These are phyloP conservation scores for Hydroisotoma schaefferi DNA, from an alignment of 2,888 invertebrate species.

Conservation along the genomic window DNA sequence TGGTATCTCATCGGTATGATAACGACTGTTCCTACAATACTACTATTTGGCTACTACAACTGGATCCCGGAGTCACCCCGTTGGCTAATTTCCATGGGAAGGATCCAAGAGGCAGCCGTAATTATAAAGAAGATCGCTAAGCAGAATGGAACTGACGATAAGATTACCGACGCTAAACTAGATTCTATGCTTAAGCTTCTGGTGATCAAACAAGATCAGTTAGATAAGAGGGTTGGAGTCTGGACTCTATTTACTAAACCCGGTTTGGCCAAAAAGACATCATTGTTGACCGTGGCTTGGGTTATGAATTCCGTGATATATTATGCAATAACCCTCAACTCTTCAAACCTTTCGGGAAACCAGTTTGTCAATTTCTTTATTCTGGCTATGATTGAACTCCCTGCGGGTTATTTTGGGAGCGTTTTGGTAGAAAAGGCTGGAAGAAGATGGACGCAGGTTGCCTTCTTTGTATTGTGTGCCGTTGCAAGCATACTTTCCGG, in stretches of 20 bases:
- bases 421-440: conserved; percentile 58
- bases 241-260: conserved; percentile 44
- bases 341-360: conserved; percentile 39
- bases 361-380: conserved; percentile 40
- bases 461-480: conserved; percentile 30
- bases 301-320: conserved; percentile 37
- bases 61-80: conserved; percentile 49
- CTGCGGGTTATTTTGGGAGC: conserved; percentile 50
- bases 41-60: conserved; percentile 40
- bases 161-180: conserved; percentile 12
- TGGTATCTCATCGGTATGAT: conserved; percentile 50
- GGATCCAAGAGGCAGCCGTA: conserved; percentile 24
- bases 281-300: conserved; percentile 39
- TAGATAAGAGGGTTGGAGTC: conserved; percentile 23
- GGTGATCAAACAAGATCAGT: conserved; percentile 8
- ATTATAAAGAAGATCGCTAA: conserved; percentile 30
- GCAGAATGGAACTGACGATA: conserved; percentile 13
- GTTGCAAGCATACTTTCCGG: conserved; percentile 52
- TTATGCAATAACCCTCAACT: conserved; percentile 39
- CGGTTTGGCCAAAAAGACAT: conserved; percentile 42
- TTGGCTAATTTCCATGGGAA: conserved; percentile 46
- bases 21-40: conserved; percentile 42
- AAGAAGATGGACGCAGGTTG: conserved; percentile 53
- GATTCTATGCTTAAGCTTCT: conserved; percentile 21
- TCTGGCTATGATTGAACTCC: conserved; percentile 40